A percentile compares a stretch with the other conserved stretches of the same genome.
phyloP scores from a whole-genome alignment of 2,888 invertebrate species.

The Lissonota sp. region DNA sequence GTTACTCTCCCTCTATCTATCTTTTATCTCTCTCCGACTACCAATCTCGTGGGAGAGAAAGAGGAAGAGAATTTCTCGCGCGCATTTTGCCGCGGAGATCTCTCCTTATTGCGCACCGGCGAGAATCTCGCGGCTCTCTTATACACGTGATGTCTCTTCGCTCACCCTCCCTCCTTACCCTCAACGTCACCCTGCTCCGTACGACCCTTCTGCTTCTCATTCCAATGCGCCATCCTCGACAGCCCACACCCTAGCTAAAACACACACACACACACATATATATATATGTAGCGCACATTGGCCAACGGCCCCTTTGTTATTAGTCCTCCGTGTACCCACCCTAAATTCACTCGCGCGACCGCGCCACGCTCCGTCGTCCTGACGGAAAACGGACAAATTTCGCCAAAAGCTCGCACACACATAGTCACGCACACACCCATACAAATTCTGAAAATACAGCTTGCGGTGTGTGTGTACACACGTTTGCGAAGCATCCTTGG shows the following conservation, averaged over 20 bases:
- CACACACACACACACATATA: conserved; percentile 18
- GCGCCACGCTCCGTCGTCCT: conserved; percentile 43
- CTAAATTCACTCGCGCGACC: conserved; percentile 78
- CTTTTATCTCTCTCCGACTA: neutral
- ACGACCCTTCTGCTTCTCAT: conserved; percentile 26
- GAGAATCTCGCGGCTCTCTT: conserved; percentile 49
- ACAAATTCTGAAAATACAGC: conserved; percentile 6
- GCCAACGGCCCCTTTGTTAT: conserved; percentile 76
- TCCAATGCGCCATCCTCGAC: conserved; percentile 48
- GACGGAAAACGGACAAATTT: conserved; percentile 75
- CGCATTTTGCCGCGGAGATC: conserved; percentile 48
- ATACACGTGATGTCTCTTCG: conserved; percentile 32
- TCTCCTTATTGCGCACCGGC: conserved; percentile 59
- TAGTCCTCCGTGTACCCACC: conserved; percentile 77
- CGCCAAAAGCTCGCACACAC: conserved; percentile 62
- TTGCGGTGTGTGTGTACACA: neutral
- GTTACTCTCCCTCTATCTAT: neutral
- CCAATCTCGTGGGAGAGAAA: conserved; percentile 7
- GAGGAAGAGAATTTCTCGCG: conserved; percentile 25
- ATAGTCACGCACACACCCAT: conserved; percentile 32
- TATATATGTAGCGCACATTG: conserved; percentile 30
- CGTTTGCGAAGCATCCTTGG: neutral
- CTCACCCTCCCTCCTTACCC: neutral
- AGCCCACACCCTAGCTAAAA: conserved; percentile 28
- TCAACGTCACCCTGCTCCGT: conserved; percentile 34